phyloP scores from a whole-genome alignment of 2,888 invertebrate species.

The Baccha elongata region DNA sequence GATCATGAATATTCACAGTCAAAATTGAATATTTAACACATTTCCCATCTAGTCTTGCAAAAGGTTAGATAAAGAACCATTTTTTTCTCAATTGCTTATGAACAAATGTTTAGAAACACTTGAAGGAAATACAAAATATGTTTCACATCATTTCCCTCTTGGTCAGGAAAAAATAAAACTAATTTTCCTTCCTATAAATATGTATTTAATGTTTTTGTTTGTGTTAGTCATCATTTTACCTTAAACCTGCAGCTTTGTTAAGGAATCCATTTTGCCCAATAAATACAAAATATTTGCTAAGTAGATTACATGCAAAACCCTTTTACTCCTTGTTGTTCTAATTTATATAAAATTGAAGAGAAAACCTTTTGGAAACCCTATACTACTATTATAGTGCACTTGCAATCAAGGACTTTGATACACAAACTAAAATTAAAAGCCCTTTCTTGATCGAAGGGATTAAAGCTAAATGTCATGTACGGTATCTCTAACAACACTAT shows the following conservation, averaged over 20 bases:
- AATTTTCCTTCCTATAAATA: background rate
- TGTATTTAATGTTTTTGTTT: background rate
- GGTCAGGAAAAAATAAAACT: conserved; percentile 16
- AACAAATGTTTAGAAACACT: background rate
- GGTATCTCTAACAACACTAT: background rate
- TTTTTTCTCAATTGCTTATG: background rate
- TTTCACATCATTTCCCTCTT: conserved; percentile 2
- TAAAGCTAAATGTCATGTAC: conserved; percentile 20
- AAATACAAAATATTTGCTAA: conserved; percentile 15
- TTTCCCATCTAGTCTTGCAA: background rate
- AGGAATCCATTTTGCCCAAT: conserved; percentile 6
- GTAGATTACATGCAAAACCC: conserved; percentile 10
- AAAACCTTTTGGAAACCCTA: background rate
- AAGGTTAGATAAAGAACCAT: background rate
- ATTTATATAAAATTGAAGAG: background rate
- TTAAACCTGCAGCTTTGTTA: background rate
- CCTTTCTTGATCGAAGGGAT: conserved; percentile 9
- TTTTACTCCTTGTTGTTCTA: background rate
- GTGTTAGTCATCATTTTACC: background rate
- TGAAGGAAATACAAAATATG: background rate
- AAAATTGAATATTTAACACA: conserved; percentile 16
- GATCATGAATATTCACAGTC: conserved; percentile 31
- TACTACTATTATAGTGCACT: background rate
- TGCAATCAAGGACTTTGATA: background rate
- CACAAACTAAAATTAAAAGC: conserved; percentile 3